Conservation (phyloP, 2,113 vertebrate species). For the Euleptes europaea region DNA sequence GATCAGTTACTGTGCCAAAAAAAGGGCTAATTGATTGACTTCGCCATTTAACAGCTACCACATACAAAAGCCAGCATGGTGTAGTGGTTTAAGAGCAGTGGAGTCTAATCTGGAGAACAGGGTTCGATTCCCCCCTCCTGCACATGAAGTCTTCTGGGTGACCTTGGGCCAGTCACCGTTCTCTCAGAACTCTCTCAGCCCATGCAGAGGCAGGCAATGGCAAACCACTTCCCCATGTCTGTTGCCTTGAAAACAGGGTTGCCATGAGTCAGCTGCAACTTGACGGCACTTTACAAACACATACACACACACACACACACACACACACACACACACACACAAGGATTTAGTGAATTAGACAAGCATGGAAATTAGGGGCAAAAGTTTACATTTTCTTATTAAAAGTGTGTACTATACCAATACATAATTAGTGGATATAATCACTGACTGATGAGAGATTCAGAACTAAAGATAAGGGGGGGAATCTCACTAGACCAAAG, state of each 20-base stretch:
- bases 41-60: neutral
- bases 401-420: neutral
- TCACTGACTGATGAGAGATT: neutral
- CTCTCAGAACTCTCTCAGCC: too few relatives aligned
- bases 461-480: neutral
- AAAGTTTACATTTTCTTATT: neutral
- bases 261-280: too few relatives aligned
- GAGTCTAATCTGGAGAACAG: too few relatives aligned
- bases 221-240: too few relatives aligned
- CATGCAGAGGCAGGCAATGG: too few relatives aligned
- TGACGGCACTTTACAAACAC: too few relatives aligned
- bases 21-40: neutral
- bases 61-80: neutral
- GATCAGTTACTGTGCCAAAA: neutral
- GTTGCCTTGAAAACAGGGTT: too few relatives aligned
- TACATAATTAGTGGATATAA: neutral
- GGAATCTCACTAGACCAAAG: neutral
- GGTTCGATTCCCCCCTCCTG: too few relatives aligned
- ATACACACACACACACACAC: too few relatives aligned
- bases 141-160: too few relatives aligned
- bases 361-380: neutral
- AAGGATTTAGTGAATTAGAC: neutral
- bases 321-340: neutral
- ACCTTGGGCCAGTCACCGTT: too few relatives aligned
- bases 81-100: too few relatives aligned